phyloP scores from a whole-genome alignment of 2,888 invertebrate species.

The Agrotis puta region DNA sequence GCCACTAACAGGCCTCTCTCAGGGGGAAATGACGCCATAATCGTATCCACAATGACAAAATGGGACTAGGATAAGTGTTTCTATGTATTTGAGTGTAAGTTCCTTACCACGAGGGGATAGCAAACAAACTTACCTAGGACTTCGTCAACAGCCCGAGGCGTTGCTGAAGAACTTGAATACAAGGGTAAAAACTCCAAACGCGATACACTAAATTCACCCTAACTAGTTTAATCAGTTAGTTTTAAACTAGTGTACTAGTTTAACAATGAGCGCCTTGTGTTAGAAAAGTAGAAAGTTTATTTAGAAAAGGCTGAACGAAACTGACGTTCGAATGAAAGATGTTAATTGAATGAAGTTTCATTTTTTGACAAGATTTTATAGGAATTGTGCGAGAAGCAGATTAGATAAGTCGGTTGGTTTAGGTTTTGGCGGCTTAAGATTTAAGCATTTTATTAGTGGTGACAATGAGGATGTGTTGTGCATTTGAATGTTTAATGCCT shows the following conservation, averaged over 20 bases:
- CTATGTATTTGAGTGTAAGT: constrained; percentile 54
- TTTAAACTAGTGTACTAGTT: constrained; percentile 35
- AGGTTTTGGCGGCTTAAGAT: constrained; percentile 21
- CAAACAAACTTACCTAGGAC: constrained; percentile 60
- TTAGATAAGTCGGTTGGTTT: constrained; percentile 30
- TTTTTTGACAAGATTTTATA: constrained; percentile 36
- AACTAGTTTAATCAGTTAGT: constrained; percentile 56
- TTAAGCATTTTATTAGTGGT: constrained; percentile 4
- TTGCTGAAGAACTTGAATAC: constrained; percentile 57
- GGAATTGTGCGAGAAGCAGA: constrained; percentile 17
- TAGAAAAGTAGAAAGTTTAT: constrained; percentile 44
- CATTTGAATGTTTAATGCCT: too few species aligned
- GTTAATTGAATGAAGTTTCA: constrained; percentile 36
- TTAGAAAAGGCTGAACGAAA: constrained; percentile 19
- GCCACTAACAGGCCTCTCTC: constrained; percentile 53
- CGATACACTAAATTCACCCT: constrained; percentile 54
- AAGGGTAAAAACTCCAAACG: constrained; percentile 57
- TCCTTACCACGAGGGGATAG: constrained; percentile 54
- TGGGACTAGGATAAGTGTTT: constrained; percentile 52
- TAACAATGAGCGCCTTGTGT: constrained; percentile 12
- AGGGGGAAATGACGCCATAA: constrained; percentile 49
- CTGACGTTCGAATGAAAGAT: constrained; percentile 21
- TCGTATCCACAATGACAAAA: constrained; percentile 53
- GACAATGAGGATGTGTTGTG: not conserved
- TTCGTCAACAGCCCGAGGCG: constrained; percentile 59